phyloP scores from a whole-genome alignment of 2,888 invertebrate genomes.

The Pristionchus exspectatus region DNA sequence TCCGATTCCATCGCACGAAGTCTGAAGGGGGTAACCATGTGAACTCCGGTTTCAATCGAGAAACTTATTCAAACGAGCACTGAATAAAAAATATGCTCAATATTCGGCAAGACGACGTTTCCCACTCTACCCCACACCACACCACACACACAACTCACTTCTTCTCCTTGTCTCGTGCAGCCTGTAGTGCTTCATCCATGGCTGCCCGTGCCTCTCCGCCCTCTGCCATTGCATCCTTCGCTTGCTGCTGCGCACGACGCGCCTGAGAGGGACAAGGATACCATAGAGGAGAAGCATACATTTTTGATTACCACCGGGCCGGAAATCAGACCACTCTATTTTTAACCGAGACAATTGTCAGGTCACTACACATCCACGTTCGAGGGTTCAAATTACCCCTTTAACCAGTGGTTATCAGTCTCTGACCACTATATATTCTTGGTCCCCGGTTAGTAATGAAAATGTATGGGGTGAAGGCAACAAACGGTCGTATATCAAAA shows the following conservation, averaged over 20 bases:
- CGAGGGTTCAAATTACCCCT: too few relatives aligned
- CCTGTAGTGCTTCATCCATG: constrained; percentile 65
- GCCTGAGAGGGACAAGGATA: constrained; percentile 36
- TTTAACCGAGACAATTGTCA: too few relatives aligned
- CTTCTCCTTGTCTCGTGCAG: constrained; percentile 65
- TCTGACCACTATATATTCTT: too few relatives aligned
- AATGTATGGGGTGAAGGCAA: too few relatives aligned
- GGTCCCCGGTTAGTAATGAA: too few relatives aligned
- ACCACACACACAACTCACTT: constrained; percentile 50
- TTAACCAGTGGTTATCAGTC: too few relatives aligned
- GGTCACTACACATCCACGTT: too few relatives aligned
- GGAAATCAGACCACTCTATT: too few relatives aligned
- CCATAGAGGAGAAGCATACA: too few relatives aligned
- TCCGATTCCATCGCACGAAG: constrained; percentile 60
- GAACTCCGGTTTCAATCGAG: background rate
- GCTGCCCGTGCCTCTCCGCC: constrained; percentile 62
- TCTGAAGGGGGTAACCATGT: background rate
- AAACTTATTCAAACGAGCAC: too few relatives aligned
- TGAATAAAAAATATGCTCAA: too few relatives aligned
- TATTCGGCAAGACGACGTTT: background rate
- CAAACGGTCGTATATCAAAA: background rate
- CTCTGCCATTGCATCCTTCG: constrained; percentile 59
- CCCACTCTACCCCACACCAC: constrained; percentile 12
- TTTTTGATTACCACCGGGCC: too few relatives aligned
- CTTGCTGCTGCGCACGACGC: constrained; percentile 48